Percentiles rank a stretch among this genome's conserved stretches.
Evolutionary conservation across 30 jellyfish, hydroid and myxozoan genomes (phyloP).

Genomic region (Sanderia malayensis): DNA sequence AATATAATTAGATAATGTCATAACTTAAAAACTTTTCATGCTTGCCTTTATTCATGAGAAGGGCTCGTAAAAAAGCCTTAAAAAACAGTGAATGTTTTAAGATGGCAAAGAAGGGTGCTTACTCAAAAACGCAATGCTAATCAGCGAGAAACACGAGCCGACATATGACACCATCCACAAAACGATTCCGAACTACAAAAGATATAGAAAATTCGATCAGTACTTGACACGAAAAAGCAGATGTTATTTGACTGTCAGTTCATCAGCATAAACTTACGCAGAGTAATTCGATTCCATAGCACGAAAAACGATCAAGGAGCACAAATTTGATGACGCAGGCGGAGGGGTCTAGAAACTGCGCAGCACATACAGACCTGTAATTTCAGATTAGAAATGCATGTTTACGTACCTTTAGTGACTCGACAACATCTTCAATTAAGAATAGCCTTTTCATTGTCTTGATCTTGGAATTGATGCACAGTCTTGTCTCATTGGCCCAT

Average conservation of each 20-base stretch:
- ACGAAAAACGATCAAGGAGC: neutral
- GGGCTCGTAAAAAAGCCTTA: no score
- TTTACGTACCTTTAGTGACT: constrained; percentile 69
- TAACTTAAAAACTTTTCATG: no score
- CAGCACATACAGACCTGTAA: no score
- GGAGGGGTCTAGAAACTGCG: no score
- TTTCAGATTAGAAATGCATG: neutral
- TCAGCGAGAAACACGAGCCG: constrained; percentile 65
- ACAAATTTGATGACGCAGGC: no score
- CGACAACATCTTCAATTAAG: constrained; percentile 77
- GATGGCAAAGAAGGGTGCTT: no score
- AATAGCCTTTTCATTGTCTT: constrained; percentile 50
- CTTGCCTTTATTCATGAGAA: no score
- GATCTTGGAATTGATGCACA: constrained; percentile 28
- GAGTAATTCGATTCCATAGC: constrained; percentile 85
- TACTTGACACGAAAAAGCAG: no score
- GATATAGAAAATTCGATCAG: neutral
- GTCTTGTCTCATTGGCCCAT: constrained; percentile 30
- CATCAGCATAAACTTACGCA: no score
- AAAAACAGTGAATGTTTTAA: no score
- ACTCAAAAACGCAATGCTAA: constrained; percentile 65
- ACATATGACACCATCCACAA: constrained; percentile 73
- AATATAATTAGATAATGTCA: no score
- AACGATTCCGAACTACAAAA: constrained; percentile 71
- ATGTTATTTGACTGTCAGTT: no score